Percentiles rank a stretch among this genome's conserved stretches.
phyloP scores from a whole-genome alignment of 1,140 invertebrate genomes.

The Tachypleus tridentatus region DNA sequence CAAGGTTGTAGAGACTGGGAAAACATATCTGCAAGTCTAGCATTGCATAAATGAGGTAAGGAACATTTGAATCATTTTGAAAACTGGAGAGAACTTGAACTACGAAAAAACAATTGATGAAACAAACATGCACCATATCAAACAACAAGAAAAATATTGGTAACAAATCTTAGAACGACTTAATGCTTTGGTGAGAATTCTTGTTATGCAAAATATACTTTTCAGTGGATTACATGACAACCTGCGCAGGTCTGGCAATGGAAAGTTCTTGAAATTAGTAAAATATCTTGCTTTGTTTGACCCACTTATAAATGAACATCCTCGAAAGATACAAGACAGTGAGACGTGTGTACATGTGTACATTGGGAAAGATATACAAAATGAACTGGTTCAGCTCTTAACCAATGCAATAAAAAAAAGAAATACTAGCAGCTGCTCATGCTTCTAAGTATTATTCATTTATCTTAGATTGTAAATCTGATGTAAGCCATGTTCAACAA shows the following conservation, averaged over 20 bases:
- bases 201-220: neutral
- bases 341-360: neutral
- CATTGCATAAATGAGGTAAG: neutral
- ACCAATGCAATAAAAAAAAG: neutral
- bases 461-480: neutral
- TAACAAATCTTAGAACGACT: neutral
- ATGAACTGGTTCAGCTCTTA: neutral
- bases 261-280: too few relatives aligned
- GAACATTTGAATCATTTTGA: neutral
- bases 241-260: neutral
- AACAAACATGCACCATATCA: neutral
- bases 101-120: neutral
- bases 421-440: neutral
- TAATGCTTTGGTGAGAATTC: neutral
- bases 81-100: neutral
- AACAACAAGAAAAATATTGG: neutral
- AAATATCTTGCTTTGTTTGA: too few relatives aligned
- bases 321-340: too few relatives aligned
- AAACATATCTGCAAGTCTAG: neutral
- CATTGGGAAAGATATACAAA: neutral
- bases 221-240: neutral
- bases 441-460: neutral
- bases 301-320: too few relatives aligned
- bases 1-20: neutral
- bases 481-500: neutral